Base-by-base conservation (phyloP, 2,797 vertebrate genomes). In the Melanotaenia nigrans region DNA sequence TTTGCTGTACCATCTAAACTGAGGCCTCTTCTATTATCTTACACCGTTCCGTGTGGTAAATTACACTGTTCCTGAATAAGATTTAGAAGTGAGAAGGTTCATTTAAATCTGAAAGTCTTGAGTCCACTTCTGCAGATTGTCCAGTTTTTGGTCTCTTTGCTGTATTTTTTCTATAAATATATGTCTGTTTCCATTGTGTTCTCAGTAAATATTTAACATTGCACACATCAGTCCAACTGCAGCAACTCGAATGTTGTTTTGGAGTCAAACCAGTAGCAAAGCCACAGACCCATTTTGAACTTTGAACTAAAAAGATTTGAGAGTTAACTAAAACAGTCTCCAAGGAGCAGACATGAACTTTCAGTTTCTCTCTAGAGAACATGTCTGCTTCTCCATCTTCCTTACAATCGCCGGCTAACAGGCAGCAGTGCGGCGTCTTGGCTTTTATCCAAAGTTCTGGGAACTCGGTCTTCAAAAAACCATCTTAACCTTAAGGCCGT, bases 401-500 rank as follows among this genome's bases (percentile, higher is more conserved):
- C 59, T 63, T 64, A 45, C 51, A 40, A 18, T 35, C 4, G 1
- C 40, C 16, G 24, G 64, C 49, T 42, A 60, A 33, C 54, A 30
- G 68, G 33, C 59, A 9, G n/a, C 55, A 67, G 67, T 25, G 73
- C 53, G 65, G 73, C 5, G 47, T 67, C 64, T 67, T 76, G 82
- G 79, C 76, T 6, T 24, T n/a, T 25, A 0, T 73, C 78, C 81
- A 74, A 0, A 30, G 18, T 61, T 78, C 47, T 28, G 70, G 76
- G 69, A 88, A 78, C 55, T 73, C 1, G 81, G 86, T 81, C 65
- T 82, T 83, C 83, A 75, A 73, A 85, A 69, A 81, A 75, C 33
- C 81, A 77, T 83, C 77, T 77, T 71, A 87, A 79, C 32, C 36
- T 84, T 81, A 73, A 86, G 70, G 70, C 78, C 11, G n/a, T 77